Base-by-base conservation (phyloP, 1,140 invertebrate genomes). In the Thaumetopoea pityocampa region DNA sequence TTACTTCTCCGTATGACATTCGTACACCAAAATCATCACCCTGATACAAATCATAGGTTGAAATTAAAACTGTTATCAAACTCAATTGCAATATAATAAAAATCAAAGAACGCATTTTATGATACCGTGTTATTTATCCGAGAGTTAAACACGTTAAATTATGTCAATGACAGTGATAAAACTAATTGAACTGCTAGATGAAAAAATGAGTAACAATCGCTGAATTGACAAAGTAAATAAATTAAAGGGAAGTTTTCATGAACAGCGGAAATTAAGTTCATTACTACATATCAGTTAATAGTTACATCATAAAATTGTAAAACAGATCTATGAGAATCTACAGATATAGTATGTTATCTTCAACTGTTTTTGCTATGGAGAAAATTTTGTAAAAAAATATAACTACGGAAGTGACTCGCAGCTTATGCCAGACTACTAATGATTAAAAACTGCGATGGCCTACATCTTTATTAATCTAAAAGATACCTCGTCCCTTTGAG, bases 1-100 rank as follows among this genome's bases (percentile, higher is more conserved):
- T 53, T 18, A 53, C 51, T 35, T 53, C 38, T 16, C 5, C 44
- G 12, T 53, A 53, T 2, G 51, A 43, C 51, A 53, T 53, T 4
- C 51, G 38, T 2, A 40, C 51, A n/a, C 45, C 45, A 9, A 53
- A 53, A 16, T 44, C 35, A 1, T 34, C 0, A 2, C 51, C 51
- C 10, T 44, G 6, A 15, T 29, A 49, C 0, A 53, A 18, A 29
- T 49, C 40, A 11, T 29, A 26, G 6, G 17, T 26, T 4, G 16
- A 40, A 40, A 28, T 19, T 29, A 32, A 9, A 3, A 18, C 20
- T 5, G 8, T 20, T 15, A 22, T 8, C n/a, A 23, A 27, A 27
- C 20, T 20, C 2, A 29, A n/a, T 19, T 15, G 5, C 8, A 30
- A 30, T 11, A 18, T 5, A 8, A 28, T 8, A 20, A 28, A 16